Percentiles rank a stretch among this genome's conserved stretches.
These are phyloP conservation scores for Dendrocincla fuliginosa DNA, from an alignment of 2,797 vertebrate genomes.

Conservation along the genomic window DNA sequence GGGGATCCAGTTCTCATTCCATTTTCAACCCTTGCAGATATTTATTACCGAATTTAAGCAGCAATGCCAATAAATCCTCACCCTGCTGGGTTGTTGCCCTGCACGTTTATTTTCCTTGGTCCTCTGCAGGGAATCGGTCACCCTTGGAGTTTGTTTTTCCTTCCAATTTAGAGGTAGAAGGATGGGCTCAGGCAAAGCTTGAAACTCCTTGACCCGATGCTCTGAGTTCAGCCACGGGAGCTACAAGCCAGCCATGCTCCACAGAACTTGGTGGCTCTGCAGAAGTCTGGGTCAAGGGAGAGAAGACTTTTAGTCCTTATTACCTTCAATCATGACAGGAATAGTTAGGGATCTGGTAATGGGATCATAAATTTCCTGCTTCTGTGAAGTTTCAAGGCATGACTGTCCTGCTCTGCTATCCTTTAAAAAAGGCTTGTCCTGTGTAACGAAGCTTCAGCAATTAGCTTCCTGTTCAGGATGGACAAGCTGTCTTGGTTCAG, in stretches of 20 bases:
- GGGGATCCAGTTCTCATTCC: not conserved
- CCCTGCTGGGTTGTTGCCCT: not conserved
- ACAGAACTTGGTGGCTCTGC: not conserved
- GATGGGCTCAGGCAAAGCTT: not conserved
- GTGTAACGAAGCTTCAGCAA: not conserved
- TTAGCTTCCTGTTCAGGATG: not conserved
- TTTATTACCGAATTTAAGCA: not conserved
- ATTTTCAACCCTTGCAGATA: not conserved
- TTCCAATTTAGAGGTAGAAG: not conserved
- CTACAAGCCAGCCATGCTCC: constrained; percentile 12
- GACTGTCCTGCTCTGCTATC: not conserved
- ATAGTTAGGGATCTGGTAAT: not conserved
- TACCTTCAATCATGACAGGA: not conserved
- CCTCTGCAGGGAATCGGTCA: not conserved
- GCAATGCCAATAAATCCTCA: not conserved
- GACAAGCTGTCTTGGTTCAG: not conserved
- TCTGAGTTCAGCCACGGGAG: constrained; percentile 34
- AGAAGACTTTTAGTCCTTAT: not conserved
- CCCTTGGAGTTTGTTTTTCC: constrained; percentile 28
- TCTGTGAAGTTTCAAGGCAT: not conserved
- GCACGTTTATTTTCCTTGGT: constrained; percentile 25
- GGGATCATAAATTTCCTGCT: constrained; percentile 17
- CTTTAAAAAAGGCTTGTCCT: not conserved
- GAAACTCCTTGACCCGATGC: constrained; percentile 15
- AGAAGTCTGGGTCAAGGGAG: not conserved